These are phyloP conservation scores for Nesogale talazaci DNA, from an alignment of 2,113 vertebrate species.

Conservation along the genomic window DNA sequence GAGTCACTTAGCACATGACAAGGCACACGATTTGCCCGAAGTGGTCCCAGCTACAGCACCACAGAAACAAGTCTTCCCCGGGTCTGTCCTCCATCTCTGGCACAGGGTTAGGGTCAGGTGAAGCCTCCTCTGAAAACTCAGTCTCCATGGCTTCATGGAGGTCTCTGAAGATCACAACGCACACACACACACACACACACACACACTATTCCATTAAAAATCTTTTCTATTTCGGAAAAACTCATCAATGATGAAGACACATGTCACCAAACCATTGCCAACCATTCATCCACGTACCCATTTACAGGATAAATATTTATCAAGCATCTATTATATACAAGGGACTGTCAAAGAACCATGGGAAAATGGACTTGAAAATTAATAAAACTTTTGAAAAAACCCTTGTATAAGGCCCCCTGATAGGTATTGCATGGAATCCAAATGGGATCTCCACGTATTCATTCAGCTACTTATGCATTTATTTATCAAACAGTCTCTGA, in stretches of 20 bases:
- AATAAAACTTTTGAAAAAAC: too few relatives aligned
- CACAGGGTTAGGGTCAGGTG: background rate
- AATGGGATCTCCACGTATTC: background rate
- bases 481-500: constrained; percentile 29
- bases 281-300: background rate
- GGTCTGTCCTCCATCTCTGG: background rate
- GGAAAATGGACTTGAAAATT: too few relatives aligned
- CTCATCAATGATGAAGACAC: background rate
- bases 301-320: background rate
- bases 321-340: background rate
- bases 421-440: background rate
- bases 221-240: constrained; percentile 34
- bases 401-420: background rate
- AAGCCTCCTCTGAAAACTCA: background rate
- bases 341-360: background rate
- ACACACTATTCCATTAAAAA: background rate
- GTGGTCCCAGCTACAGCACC: background rate
- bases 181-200: too few relatives aligned
- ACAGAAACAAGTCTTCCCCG: background rate
- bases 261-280: background rate
- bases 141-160: background rate
- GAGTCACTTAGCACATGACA: background rate
- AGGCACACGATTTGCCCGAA: background rate
- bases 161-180: background rate
- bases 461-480: background rate